These are phyloP conservation scores for Mormyrus lacerda DNA, from an alignment of 2,113 vertebrate genomes.

Conservation along the genomic window DNA sequence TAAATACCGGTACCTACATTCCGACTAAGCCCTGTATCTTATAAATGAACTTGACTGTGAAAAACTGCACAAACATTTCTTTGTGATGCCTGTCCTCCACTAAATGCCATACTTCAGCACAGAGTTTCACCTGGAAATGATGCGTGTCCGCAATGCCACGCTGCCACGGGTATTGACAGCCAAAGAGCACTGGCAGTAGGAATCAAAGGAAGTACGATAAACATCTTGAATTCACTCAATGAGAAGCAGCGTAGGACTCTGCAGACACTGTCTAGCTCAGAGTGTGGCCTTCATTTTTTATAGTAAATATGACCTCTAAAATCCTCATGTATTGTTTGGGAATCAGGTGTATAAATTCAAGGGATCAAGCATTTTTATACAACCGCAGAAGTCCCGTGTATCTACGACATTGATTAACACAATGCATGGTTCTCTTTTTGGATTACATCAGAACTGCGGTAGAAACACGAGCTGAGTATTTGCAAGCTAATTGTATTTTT, in stretches of 20 bases:
- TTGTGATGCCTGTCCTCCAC: not conserved
- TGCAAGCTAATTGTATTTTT: too few relatives aligned
- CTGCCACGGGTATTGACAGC: not conserved
- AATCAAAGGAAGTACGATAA: not conserved
- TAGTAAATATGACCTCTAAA: not conserved
- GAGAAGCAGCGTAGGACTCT: not conserved
- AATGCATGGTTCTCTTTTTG: too few relatives aligned
- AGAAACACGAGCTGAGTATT: too few relatives aligned
- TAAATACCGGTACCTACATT: not conserved
- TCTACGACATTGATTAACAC: not conserved
- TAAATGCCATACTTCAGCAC: not conserved
- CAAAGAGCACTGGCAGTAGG: not conserved
- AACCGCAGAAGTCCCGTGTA: not conserved
- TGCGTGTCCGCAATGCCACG: not conserved
- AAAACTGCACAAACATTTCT: not conserved
- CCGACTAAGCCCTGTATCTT: not conserved
- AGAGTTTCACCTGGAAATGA: not conserved
- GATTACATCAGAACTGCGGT: too few relatives aligned
- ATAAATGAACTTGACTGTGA: not conserved
- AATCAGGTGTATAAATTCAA: not conserved
- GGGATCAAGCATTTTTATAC: not conserved
- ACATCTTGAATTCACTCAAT: not conserved
- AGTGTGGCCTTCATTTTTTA: not conserved
- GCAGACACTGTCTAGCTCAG: not conserved
- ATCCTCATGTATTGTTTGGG: not conserved